Base-by-base conservation (phyloP, 2,888 invertebrate species). In the Phortica magna region DNA sequence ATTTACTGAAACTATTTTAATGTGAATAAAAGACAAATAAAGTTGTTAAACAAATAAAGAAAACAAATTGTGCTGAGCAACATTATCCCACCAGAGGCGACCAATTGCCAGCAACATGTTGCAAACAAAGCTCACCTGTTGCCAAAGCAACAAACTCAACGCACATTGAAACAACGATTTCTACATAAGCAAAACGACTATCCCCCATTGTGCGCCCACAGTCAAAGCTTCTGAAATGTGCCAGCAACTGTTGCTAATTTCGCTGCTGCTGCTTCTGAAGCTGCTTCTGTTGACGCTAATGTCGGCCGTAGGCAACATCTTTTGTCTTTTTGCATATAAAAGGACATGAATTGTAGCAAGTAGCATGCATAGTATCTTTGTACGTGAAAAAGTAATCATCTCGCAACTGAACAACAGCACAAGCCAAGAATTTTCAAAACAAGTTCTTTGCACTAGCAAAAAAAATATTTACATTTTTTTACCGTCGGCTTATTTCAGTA, bases 241-340 rank as follows among this genome's bases (percentile, higher is more conserved):
- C 43, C 68, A 68, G 68, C 43, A 68, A 68, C 48, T 48, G 48
- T 41, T 68, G 68, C 68, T 43, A 68, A 68, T 68, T 68, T 61
- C 48, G 48, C 48, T 48, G 48, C 22, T 73, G 53, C 67, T 43
- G 1, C 43, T 59, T 65, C 39, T 61, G 67, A 17, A 74, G 73
- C 64, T 76, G 65, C 17, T 59, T 12, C 59, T 71, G 61, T 73
- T 73, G 67, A 39, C 80, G 81, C 76, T 67, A 78, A 64, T 53
- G 76, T 72, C 71, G 78, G 80, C 82, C 83, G 82, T 78, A 79
- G 83, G 83, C 83, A 76, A 77, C 78, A 78, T 77, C 83, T 83
- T 84, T 84, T 81, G 78, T 83, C 78, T 78, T 81, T 77, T 80
- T 79, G 79, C 83, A 81, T 91, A 91, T 91, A 91, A 91, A 90